phyloP scores from a whole-genome alignment of 1,140 invertebrate species.

The Notospermus geniculatus region DNA sequence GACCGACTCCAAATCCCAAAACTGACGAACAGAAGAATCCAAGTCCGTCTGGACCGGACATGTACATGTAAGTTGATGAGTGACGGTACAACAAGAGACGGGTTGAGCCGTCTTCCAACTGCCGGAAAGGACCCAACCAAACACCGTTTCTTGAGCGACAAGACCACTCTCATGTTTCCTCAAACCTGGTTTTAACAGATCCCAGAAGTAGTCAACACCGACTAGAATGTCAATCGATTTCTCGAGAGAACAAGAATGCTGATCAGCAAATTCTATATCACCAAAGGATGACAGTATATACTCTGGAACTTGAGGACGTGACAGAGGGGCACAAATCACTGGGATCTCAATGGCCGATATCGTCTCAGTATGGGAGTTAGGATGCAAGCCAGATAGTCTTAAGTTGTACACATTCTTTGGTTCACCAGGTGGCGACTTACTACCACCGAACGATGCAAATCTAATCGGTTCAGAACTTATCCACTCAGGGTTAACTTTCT shows the following conservation, averaged over 20 bases:
- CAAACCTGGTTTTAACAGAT: background rate
- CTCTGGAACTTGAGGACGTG: too few species aligned
- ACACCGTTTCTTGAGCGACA: background rate
- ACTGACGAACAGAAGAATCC: background rate
- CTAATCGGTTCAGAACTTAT: background rate
- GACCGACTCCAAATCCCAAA: background rate
- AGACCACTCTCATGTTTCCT: background rate
- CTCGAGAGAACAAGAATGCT: too few species aligned
- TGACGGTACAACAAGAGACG: too few species aligned
- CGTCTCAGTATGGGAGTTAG: too few species aligned
- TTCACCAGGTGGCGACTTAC: background rate
- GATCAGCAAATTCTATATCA: too few species aligned
- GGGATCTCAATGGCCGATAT: too few species aligned
- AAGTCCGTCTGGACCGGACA: too few species aligned
- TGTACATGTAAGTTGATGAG: too few species aligned
- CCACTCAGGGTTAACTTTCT: background rate
- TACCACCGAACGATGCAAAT: background rate
- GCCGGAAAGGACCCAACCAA: constrained; percentile 9
- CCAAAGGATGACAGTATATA: background rate
- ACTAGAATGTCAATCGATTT: background rate
- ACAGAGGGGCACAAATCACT: too few species aligned
- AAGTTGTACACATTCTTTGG: background rate
- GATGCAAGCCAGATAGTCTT: too few species aligned
- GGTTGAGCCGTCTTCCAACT: background rate
- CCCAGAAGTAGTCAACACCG: background rate